Evolutionary conservation across 2,888 invertebrate species (phyloP), one percentile per base, ranked within the genome.

Genomic region (Lymantria monacha): DNA sequence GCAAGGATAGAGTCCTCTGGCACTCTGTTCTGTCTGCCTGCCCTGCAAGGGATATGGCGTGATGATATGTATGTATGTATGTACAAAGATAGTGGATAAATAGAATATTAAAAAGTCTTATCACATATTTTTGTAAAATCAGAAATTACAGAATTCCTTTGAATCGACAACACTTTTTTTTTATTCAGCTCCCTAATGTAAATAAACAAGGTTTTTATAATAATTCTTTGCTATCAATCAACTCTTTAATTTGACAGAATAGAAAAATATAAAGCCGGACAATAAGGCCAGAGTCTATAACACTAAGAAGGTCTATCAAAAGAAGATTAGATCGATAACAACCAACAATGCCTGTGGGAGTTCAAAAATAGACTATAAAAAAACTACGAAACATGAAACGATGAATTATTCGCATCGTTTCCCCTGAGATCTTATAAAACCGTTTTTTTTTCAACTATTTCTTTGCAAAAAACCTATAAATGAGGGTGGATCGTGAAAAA

Each of bases 391-490:
- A 91, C 87, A 85, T 81, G 89, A 91, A 89, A 87, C 90, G 85
- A 77, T 81, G 87, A 89, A 91, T 91, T 90, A 91, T 90, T 91
- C 87, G 91, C 91, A 85, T 90, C 88, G 88, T 84, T 85, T 87
- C 88, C 79, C 87, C 85, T 83, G 81, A 87, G 79, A 83, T 85
- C 76, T 82, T 83, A 86, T 85, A 89, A 82, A 87, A 86, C 76
- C 76, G 82, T 85, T 87, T 89, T 87, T 89, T 88, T 51, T 46
- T 14, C n/a, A n/a, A 40, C 15, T 51, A 40, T 51, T 88, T 87
- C 77, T 66, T 76, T 81, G 87, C 87, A 88, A 88, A 91, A 89
- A 90, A 86, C 9, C 71, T 70, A 78, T 78, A 82, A 81, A 87
- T 85, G 81, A 81, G 87, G 85, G 86, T 85, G 70, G 79, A 72